Evolutionary conservation across 2,888 invertebrate species (phyloP), one percentile per base, ranked within the genome.

Genomic region (Drosophila antonietae): DNA sequence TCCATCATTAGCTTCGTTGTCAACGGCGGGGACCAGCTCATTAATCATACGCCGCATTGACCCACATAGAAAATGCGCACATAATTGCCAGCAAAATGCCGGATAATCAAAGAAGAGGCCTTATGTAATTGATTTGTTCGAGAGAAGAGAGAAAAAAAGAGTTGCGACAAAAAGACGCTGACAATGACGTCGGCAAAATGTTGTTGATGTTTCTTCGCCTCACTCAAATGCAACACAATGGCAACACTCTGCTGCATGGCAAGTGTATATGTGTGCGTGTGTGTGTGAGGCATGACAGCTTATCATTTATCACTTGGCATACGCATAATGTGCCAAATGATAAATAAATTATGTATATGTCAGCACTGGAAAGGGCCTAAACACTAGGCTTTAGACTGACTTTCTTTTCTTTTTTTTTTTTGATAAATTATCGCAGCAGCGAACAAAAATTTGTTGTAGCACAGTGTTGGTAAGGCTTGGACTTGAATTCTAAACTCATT

Each of bases 1-100:
- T 39, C 6, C 37, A 37, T 37, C 37, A 49, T 33, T 31, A 71
- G 49, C 68, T 68, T 57, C 68, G 75, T 69, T 62, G 69, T 62
- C 60, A 71, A 39, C 12, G 46, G 8, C 23, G 23, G 3, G 62
- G 68, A 47, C 28, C 20, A 55, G 65, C 60, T 69, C 85, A 89
- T 86, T 75, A 89, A 89, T 86, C 87, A 87, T 87, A 81, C 88
- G 82, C 59, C 75, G 69, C 75, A 68, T 69, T 84, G 85, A 80
- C 87, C 87, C 85, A 89, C 75, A 77, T 77, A 68, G 49, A 37
- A 62, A 86, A 75, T 63, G 75, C 65, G 56, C 67, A 53, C 78
- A 73, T 83, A 89, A 86, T 84, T 80, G 86, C 75, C 83, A 66
- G 75, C 83, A 80, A 88, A 71, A 70, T 73, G 78, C 64, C 78